Evolutionary conservation across 2,888 invertebrate genomes (phyloP).

Genomic region (Clusia tigrina): DNA sequence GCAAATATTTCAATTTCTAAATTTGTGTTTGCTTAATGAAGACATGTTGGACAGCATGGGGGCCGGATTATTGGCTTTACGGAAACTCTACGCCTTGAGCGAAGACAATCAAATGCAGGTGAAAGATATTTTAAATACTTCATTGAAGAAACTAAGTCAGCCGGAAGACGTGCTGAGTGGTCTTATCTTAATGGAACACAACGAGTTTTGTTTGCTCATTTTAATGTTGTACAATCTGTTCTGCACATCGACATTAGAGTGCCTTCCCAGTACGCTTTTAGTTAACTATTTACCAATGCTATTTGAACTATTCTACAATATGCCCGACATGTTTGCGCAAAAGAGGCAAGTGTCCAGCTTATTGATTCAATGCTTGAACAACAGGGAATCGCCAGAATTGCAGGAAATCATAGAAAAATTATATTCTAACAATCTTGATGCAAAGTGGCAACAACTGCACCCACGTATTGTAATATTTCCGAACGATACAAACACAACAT

Average conservation of each 20-base stretch:
- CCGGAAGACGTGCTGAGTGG: conserved; percentile 53
- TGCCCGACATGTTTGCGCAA: conserved; percentile 39
- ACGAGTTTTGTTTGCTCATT: conserved; percentile 44
- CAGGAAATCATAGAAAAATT: conserved; percentile 44
- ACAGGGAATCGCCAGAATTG: conserved; percentile 49
- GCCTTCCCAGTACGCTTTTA: conserved; percentile 54
- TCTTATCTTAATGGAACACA: conserved; percentile 55
- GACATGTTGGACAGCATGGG: conserved; percentile 40
- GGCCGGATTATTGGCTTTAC: conserved; percentile 51
- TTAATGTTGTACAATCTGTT: conserved; percentile 53
- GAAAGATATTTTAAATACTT: conserved; percentile 30
- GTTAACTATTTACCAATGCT: conserved; percentile 50
- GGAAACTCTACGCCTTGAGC: conserved; percentile 50
- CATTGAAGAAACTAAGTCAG: conserved; percentile 43
- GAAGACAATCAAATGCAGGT: conserved; percentile 41
- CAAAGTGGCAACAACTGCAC: conserved; percentile 45
- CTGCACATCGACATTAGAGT: conserved; percentile 55
- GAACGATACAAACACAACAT: conserved; percentile 7
- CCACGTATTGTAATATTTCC: conserved; percentile 42
- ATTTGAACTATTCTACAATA: conserved; percentile 47
- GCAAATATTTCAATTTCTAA: conserved; percentile 53
- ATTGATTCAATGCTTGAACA: conserved; percentile 54
- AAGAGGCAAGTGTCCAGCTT: conserved; percentile 40
- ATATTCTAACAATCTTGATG: conserved; percentile 37
- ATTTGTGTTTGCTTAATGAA: conserved; percentile 37